A percentile compares a stretch with the other conserved stretches of the same genome.
These are phyloP conservation scores for Chlorocebus sabaeus DNA, from an alignment of 2,113 vertebrate genomes.

Conservation along the genomic window DNA sequence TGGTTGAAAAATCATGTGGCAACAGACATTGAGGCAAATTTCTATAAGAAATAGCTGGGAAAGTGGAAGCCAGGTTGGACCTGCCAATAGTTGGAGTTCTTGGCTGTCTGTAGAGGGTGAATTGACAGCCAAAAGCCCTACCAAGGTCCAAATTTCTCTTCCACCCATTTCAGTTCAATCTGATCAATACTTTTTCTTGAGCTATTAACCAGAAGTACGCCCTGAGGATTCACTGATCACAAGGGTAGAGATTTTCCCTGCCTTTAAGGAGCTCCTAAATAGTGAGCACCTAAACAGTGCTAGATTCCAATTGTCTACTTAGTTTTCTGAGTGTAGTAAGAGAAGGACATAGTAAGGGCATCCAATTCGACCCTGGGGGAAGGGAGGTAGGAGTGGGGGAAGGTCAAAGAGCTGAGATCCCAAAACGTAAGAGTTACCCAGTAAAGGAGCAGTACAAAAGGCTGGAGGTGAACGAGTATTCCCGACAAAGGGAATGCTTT, in stretches of 20 bases:
- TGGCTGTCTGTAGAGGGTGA: background rate
- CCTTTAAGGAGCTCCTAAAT: background rate
- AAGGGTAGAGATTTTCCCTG: background rate
- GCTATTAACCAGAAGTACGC: background rate
- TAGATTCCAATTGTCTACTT: background rate
- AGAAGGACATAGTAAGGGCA: background rate
- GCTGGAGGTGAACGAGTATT: background rate
- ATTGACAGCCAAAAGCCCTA: background rate
- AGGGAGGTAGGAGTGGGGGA: background rate
- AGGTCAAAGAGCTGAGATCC: background rate
- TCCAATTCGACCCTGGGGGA: background rate
- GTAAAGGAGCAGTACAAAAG: background rate
- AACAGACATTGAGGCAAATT: constrained; percentile 13
- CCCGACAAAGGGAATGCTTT: background rate
- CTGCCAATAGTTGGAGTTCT: background rate
- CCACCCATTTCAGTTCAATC: background rate
- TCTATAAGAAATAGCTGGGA: constrained; percentile 10
- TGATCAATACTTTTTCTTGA: constrained; percentile 36
- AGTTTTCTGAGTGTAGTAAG: background rate
- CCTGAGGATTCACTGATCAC: background rate
- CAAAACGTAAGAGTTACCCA: background rate
- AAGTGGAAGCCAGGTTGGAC: background rate
- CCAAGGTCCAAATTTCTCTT: background rate
- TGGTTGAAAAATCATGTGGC: background rate
- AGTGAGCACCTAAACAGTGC: background rate